Percentiles rank a stretch among this genome's conserved stretches.
Conservation (phyloP, 2,113 vertebrate genomes). For the Numida meleagris region DNA sequence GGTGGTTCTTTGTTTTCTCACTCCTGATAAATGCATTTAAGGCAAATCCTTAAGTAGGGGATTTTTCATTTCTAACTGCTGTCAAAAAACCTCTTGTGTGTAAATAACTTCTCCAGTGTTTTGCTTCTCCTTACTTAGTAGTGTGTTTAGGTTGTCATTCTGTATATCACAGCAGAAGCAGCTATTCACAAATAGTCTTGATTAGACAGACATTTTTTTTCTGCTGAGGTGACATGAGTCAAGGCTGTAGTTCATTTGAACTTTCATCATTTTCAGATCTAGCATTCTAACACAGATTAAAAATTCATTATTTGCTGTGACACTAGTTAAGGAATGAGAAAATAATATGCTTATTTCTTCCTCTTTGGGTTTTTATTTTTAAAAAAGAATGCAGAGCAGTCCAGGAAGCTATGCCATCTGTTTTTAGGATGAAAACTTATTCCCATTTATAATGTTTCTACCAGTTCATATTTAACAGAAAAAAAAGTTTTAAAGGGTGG, state of each 20-base stretch:
- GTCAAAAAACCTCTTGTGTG: neutral
- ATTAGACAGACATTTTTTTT: neutral
- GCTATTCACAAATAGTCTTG: neutral
- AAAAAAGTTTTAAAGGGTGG: neutral
- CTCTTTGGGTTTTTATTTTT: neutral
- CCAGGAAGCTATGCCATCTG: neutral
- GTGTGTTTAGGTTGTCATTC: neutral
- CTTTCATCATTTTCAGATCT: neutral
- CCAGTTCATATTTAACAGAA: neutral
- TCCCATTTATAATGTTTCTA: too few species aligned
- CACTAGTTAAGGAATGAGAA: neutral
- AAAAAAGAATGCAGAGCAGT: neutral
- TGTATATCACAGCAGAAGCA: neutral
- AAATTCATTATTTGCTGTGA: neutral
- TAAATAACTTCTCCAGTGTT: neutral
- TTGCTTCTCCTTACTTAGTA: neutral
- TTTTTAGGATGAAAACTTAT: neutral
- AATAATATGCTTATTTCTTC: neutral
- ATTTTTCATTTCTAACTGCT: neutral
- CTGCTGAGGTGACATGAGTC: neutral
- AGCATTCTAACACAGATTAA: neutral
- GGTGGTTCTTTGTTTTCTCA: neutral
- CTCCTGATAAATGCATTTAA: neutral
- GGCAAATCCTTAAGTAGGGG: neutral
- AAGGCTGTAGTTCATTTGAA: neutral